Percentiles rank a stretch among this genome's conserved stretches.
phyloP scores from a whole-genome alignment of 2,113 vertebrate genomes.

The Chlamydotis undulata region DNA sequence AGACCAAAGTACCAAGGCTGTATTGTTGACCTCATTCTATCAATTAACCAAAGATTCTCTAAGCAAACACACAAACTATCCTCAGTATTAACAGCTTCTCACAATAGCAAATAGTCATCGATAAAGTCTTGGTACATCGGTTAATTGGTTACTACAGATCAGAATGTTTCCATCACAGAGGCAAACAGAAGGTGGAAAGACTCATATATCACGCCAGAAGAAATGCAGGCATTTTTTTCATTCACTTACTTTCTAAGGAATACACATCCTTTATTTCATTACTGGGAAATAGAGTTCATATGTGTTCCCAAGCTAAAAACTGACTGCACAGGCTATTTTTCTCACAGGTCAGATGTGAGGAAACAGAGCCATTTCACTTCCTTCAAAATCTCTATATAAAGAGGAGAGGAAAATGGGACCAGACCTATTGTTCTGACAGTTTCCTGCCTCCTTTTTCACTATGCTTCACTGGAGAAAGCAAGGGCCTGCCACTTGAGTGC shows the following conservation, averaged over 20 bases:
- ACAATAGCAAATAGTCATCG: not conserved
- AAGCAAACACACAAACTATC: not conserved
- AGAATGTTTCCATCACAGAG: not conserved
- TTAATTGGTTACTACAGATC: not conserved
- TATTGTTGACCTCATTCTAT: not conserved
- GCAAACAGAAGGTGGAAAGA: not conserved
- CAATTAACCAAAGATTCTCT: not conserved
- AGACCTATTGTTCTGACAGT: conserved; percentile 59
- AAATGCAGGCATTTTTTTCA: not conserved
- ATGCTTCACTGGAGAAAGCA: conserved; percentile 4
- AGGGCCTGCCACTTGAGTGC: not conserved
- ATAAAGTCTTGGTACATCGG: not conserved
- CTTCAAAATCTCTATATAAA: conserved; percentile 49
- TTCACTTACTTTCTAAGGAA: conserved; percentile 26
- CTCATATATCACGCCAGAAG: not conserved
- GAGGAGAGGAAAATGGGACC: conserved; percentile 43
- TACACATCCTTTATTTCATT: not conserved
- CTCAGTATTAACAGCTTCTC: not conserved
- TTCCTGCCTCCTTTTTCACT: conserved; percentile 45
- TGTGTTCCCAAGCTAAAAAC: conserved; percentile 53
- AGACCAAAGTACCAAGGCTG: not conserved
- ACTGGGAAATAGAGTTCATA: conserved; percentile 9
- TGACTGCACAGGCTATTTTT: conserved; percentile 32
- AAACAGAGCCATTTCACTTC: conserved; percentile 60
- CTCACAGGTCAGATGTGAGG: conserved; percentile 57